Conservation (phyloP, 1,140 invertebrate species). For the Drosophila arawakana region DNA sequence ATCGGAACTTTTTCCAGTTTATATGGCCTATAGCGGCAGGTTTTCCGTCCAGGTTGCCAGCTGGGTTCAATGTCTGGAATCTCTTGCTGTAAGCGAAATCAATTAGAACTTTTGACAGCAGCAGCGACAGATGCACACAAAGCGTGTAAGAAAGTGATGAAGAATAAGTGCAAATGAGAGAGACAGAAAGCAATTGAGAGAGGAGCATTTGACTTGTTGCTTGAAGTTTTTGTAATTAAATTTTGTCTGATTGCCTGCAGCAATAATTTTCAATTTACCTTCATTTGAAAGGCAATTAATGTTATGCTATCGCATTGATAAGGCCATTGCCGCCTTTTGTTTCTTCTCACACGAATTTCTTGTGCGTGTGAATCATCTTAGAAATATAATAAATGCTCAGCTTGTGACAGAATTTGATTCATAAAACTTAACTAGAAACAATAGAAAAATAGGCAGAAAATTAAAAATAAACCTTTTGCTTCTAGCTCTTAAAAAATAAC, state of each 20-base stretch:
- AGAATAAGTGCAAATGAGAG: too few species aligned
- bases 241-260: constrained; percentile 70
- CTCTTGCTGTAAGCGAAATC: constrained; percentile 68
- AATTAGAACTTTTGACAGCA: constrained; percentile 78
- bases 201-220: constrained; percentile 9
- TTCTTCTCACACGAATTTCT: background rate
- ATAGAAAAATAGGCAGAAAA: background rate
- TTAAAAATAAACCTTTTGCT: too few species aligned
- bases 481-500: too few species aligned
- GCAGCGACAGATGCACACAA: constrained; percentile 48
- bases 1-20: constrained; percentile 59
- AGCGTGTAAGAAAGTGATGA: constrained; percentile 11
- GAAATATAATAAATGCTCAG: background rate
- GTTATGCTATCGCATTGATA: constrained; percentile 68
- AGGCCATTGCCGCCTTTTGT: constrained; percentile 34
- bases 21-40: constrained; percentile 46
- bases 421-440: background rate
- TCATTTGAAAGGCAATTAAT: constrained; percentile 74
- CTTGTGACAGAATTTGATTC: background rate
- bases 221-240: constrained; percentile 66
- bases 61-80: constrained; percentile 28
- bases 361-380: constrained; percentile 16
- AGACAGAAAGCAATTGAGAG: background rate
- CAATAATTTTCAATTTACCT: constrained; percentile 71
- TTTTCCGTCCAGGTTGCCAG: constrained; percentile 32